phyloP scores from a whole-genome alignment of 2,797 vertebrate genomes.

The Brachyalestes nurse region DNA sequence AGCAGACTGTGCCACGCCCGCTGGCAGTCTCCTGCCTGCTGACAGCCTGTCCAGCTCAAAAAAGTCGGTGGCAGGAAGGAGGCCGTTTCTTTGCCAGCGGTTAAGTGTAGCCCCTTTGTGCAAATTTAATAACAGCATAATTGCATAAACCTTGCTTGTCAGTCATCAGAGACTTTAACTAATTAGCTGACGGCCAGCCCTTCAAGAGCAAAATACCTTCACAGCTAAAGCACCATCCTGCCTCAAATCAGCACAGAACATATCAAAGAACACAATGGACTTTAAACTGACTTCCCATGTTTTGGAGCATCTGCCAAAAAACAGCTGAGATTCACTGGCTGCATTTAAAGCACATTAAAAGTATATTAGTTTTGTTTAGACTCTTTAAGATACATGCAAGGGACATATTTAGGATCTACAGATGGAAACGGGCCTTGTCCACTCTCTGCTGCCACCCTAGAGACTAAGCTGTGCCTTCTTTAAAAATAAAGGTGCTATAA shows the following conservation, averaged over 20 bases:
- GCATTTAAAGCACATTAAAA: neutral
- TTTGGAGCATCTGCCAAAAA: neutral
- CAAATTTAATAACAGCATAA: slow-evolving; percentile 76
- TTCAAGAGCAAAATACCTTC: slow-evolving; percentile 54
- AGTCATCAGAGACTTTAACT: slow-evolving; percentile 68
- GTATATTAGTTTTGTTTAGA: neutral
- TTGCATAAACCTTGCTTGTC: slow-evolving; percentile 70
- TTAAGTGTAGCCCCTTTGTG: slow-evolving; percentile 68
- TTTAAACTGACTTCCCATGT: slow-evolving; percentile 26
- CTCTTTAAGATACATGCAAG: neutral
- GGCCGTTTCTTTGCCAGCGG: slow-evolving; percentile 61
- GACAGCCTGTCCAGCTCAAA: slow-evolving; percentile 59
- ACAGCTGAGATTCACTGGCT: slow-evolving; percentile 17
- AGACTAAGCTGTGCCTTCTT: too few species aligned
- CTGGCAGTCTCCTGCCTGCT: slow-evolving; percentile 62
- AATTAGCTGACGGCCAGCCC: slow-evolving; percentile 68
- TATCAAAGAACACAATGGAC: slow-evolving; percentile 46
- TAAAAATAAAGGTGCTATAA: too few species aligned
- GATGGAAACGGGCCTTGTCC: too few species aligned
- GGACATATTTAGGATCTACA: neutral
- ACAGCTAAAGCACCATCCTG: slow-evolving; percentile 54
- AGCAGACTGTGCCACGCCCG: slow-evolving; percentile 43
- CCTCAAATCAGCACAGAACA: slow-evolving; percentile 56
- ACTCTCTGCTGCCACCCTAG: too few species aligned
- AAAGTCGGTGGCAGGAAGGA: slow-evolving; percentile 39